Evolutionary conservation across 35 echinoderm and acorn worm species (phyloP).

Genomic region (Strongylocentrotus purpuratus): DNA sequence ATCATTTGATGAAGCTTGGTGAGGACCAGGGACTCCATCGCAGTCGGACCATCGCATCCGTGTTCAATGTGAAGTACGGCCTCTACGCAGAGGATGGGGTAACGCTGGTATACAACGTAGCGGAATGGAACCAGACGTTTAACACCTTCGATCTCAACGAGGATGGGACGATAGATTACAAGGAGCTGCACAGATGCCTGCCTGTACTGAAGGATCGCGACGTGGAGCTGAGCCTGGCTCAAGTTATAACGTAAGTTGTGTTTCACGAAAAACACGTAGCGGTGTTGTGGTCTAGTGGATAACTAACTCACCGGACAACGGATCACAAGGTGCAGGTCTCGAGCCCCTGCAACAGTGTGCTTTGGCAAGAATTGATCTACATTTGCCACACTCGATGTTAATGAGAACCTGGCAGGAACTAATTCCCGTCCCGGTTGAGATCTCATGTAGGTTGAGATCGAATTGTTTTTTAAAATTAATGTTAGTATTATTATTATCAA

Average conservation of each 20-base stretch:
- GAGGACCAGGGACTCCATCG: background rate
- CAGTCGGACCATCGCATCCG: background rate
- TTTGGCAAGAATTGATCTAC: too few species aligned
- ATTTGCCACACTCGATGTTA: too few species aligned
- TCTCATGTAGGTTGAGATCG: too few species aligned
- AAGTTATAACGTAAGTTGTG: background rate
- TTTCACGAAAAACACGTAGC: too few species aligned
- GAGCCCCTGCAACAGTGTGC: too few species aligned
- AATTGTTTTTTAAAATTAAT: too few species aligned
- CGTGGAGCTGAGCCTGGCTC: background rate
- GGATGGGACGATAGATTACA: background rate
- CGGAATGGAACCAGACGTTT: background rate
- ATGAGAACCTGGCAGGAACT: too few species aligned
- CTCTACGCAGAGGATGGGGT: background rate
- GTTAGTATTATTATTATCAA: too few species aligned
- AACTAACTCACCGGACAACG: too few species aligned
- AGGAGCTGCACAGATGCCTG: background rate
- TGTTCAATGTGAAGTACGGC: background rate
- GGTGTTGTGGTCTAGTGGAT: too few species aligned
- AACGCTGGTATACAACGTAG: background rate
- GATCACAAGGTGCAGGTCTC: too few species aligned
- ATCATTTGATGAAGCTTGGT: constrained; percentile 5
- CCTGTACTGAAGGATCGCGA: background rate
- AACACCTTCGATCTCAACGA: background rate
- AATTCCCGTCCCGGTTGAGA: too few species aligned